A percentile compares a stretch with the other conserved stretches of the same genome.
Evolutionary conservation across 2,888 invertebrate species (phyloP).

Genomic region (Erebia aethiops): DNA sequence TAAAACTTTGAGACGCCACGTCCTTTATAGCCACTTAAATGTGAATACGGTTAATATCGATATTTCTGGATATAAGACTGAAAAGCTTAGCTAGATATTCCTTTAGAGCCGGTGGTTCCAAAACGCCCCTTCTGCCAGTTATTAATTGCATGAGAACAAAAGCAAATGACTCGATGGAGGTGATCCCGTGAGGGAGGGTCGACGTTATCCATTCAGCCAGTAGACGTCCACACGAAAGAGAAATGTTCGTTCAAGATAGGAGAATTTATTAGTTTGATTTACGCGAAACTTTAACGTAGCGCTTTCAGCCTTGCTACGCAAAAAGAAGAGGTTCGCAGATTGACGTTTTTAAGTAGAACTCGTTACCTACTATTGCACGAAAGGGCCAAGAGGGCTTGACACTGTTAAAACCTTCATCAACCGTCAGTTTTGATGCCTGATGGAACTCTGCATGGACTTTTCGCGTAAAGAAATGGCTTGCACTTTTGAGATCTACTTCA

Average conservation of each 20-base stretch:
- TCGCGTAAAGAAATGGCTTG: slow-evolving; percentile 36
- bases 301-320: slow-evolving; percentile 59
- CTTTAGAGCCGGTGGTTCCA: slow-evolving; percentile 72
- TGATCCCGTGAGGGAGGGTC: slow-evolving; percentile 78
- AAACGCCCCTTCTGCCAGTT: slow-evolving; percentile 77
- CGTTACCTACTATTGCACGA: slow-evolving; percentile 19
- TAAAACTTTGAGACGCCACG: too few species aligned
- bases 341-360: slow-evolving; percentile 42
- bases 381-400: slow-evolving; percentile 12
- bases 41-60: slow-evolving; percentile 17
- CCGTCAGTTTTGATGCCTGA: slow-evolving; percentile 4
- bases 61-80: slow-evolving; percentile 42
- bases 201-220: slow-evolving; percentile 80
- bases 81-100: slow-evolving; percentile 64
- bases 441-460: neutral
- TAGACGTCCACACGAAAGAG: slow-evolving; percentile 78
- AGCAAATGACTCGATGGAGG: slow-evolving; percentile 82
- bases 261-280: slow-evolving; percentile 82
- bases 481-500: slow-evolving; percentile 65
- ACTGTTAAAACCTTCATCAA: slow-evolving; percentile 1
- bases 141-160: slow-evolving; percentile 82
- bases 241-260: slow-evolving; percentile 82
- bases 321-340: slow-evolving; percentile 72
- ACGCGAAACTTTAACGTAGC: slow-evolving; percentile 63
- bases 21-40: neutral